phyloP scores from a whole-genome alignment of 2,113 vertebrate genomes.

The Pseudorhombus dupliciocellatus region DNA sequence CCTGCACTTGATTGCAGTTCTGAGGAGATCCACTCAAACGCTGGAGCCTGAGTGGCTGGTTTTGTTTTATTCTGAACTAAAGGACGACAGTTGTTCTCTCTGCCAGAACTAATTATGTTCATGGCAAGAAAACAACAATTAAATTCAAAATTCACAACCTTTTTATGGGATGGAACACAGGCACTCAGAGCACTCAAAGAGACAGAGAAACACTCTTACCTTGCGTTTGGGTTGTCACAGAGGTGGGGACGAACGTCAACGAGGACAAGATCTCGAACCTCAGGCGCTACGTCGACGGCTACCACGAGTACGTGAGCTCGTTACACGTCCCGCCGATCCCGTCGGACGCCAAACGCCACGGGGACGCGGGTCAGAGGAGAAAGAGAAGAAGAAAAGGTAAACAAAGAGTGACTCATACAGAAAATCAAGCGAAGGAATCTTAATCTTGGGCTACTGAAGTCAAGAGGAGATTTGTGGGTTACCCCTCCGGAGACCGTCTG shows the following conservation, averaged over 20 bases:
- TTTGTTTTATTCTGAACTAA: conserved; percentile 24
- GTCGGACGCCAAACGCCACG: neutral
- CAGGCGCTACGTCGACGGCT: conserved; percentile 75
- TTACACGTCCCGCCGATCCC: conserved; percentile 28
- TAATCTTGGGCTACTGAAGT: conserved; percentile 31
- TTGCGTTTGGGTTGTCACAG: conserved; percentile 51
- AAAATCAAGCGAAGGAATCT: neutral
- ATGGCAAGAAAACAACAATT: conserved; percentile 33
- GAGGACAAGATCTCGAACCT: conserved; percentile 75
- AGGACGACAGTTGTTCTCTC: conserved; percentile 32
- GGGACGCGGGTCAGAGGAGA: neutral
- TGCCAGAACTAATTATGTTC: conserved; percentile 46
- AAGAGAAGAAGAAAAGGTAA: conserved; percentile 47
- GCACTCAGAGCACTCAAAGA: neutral
- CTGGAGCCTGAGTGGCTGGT: conserved; percentile 21
- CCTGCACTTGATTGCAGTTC: conserved; percentile 57
- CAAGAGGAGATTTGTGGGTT: conserved; percentile 42
- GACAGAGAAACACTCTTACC: neutral
- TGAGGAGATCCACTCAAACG: conserved; percentile 44
- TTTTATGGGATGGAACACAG: neutral
- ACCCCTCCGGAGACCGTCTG: conserved; percentile 51
- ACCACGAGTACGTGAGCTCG: conserved; percentile 65
- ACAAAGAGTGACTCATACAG: too few species aligned
- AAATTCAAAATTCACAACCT: conserved; percentile 9
- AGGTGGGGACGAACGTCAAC: conserved; percentile 82